Evolutionary conservation across 64 coral and sea anemone species (phyloP).

Genomic region (Acropora tenuis): DNA sequence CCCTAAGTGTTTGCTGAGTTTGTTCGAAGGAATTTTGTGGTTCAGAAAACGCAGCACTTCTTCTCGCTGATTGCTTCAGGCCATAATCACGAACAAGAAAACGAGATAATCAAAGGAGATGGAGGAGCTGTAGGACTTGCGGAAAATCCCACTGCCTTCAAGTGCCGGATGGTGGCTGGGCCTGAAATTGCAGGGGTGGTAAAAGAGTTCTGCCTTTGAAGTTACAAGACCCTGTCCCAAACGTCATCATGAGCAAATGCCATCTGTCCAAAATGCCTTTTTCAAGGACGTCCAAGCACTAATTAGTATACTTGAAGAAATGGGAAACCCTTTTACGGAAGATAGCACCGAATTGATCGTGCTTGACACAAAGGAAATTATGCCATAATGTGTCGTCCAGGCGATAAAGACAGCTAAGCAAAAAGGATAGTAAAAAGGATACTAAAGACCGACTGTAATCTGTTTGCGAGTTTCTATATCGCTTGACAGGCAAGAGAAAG

Average conservation of each 20-base stretch:
- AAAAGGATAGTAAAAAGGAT: no score
- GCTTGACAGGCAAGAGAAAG: neutral
- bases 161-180: neutral
- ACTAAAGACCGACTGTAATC: neutral
- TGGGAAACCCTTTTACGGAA: neutral
- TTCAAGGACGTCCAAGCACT: neutral
- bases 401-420: neutral
- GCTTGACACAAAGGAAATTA: no score
- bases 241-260: no score
- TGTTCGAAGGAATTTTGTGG: neutral
- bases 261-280: no score
- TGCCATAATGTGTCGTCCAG: no score
- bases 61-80: neutral
- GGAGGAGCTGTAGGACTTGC: neutral
- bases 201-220: no score
- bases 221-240: no score
- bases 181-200: neutral
- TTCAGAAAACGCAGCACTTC: neutral
- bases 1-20: neutral
- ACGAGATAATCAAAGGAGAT: constrained; percentile 1
- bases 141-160: neutral
- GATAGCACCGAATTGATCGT: neutral
- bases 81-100: constrained; percentile 10
- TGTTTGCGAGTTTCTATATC: neutral
- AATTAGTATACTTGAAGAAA: neutral